Evolutionary conservation across 2,113 vertebrate genomes (phyloP), one percentile per base, ranked within the genome.

Genomic region (Thunnus thynnus): DNA sequence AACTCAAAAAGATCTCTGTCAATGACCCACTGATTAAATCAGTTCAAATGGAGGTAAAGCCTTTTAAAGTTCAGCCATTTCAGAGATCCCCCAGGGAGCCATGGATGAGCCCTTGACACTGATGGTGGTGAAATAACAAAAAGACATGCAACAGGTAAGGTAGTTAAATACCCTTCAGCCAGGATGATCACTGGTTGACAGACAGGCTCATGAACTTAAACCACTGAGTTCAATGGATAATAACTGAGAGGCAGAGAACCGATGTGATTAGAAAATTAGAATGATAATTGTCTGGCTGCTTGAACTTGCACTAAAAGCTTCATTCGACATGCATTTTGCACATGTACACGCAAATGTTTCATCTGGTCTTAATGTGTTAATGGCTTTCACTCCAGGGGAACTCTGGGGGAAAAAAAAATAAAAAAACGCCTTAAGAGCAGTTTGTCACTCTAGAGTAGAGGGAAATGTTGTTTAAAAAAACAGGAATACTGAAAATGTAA

Each of bases 281-380:
- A 67, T 56, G 18, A 72, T 77, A 76, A 85, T 82, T 71, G 63
- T 80, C 14, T 68, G 72, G 70, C 60, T 68, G 44, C 47, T 79
- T 86, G 63, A 69, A 82, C 75, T 68, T 68, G 46, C 75, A 77
- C 73, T 84, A 76, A 84, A 76, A 84, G 80, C 80, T 58, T 84
- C 9, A 76, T 82, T 58, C 74, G 72, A 80, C 58, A 60, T 66
- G 63, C 70, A 13, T 17, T 86, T 77, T 88, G 56, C 65, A 78
- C 74, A 46, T 41, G 7, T 8, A 9, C 36, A 41, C 36, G 9
- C 36, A 41, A 7, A 41, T 41, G 7, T 41, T 41, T 5, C 8
- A 41, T 41, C 69, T 69, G 69, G 52, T 61, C 52, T 75, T 72
- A 77, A 78, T 88, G 65, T 41, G 36, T 41, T 41, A 41, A 41